Base-by-base conservation (phyloP, 1,140 invertebrate genomes). In the Bombus affinis region DNA sequence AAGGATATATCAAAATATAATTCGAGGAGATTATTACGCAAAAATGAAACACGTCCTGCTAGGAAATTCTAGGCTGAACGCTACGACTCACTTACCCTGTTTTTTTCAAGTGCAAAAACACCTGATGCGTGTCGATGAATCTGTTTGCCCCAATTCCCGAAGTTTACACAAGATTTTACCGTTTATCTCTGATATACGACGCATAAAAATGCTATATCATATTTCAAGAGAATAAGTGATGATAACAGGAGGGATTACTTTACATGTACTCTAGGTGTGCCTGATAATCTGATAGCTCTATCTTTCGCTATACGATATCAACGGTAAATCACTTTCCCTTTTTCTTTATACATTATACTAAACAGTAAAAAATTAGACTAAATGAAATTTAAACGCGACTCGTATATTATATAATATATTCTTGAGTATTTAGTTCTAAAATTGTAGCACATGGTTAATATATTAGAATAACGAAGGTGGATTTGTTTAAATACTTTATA, bases 111-210 rank as follows among this genome's bases (percentile, higher is more conserved):
- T 42, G 37, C 22, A 47, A 72, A 42, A 59, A 3, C 22, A 81
- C 39, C 18, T 28, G 68, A 62, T 15, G 44, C 66, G 28, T 42
- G 35, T 57, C 47, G 53, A 39, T 62, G 53, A 81, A 59, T 73
- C 65, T 72, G 68, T 81, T 73, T 57, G 37, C 47, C 35, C 68
- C 12, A 62, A 81, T 73, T 81, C 71, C 70, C 79, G 8, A 73
- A 62, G 79, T 81, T 81, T 81, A 59, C 79, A 81, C 28, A 73
- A 81, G 79, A 73, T 59, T 72, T 81, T 15, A 44, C 53, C 62
- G 47, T 42, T 76, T 83, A 83, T 83, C 81, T 76, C 53, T 15
- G 6, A 76, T 47, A 53, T n/a, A 25, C 18, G 42, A 39, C 9
- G 42, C 32, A 28, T 66, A 66, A 83, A 81, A 83, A 76, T 44